phyloP scores from a whole-genome alignment of 2,797 vertebrate species.

The Rhynchotus rufescens region DNA sequence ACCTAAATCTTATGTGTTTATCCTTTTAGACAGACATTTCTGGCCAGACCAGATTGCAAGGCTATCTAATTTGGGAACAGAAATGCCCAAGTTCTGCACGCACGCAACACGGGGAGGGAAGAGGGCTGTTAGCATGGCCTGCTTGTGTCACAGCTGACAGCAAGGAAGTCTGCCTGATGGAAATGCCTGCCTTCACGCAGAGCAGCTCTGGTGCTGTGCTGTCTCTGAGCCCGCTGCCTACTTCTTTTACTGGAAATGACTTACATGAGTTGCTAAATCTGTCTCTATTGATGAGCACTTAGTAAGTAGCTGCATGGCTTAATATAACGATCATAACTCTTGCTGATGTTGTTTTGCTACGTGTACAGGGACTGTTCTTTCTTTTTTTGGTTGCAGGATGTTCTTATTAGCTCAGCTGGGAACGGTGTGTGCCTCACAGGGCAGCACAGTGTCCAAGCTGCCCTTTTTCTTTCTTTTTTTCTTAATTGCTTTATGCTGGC shows the following conservation, averaged over 20 bases:
- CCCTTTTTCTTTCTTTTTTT: background rate
- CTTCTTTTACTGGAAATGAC: constrained; percentile 52
- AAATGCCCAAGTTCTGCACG: background rate
- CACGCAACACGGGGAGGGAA: background rate
- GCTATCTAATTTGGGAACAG: background rate
- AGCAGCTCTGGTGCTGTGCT: constrained; percentile 22
- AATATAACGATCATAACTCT: background rate
- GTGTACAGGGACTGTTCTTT: background rate
- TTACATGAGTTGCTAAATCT: constrained; percentile 34
- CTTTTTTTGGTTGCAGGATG: constrained; percentile 5
- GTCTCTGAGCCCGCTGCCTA: background rate
- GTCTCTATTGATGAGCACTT: constrained; percentile 55
- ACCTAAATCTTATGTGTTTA: background rate
- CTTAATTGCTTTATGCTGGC: background rate
- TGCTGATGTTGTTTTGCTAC: constrained; percentile 2
- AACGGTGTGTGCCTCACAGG: background rate
- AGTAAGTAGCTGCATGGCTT: constrained; percentile 20
- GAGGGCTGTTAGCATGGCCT: background rate
- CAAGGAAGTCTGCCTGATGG: background rate
- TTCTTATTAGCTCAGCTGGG: background rate
- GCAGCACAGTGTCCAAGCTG: background rate
- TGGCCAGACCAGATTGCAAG: background rate
- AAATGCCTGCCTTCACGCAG: constrained; percentile 33
- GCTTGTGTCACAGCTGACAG: background rate
- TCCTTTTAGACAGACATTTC: background rate